Percentiles rank a stretch among this genome's conserved stretches.
phyloP scores from a whole-genome alignment of 2,888 invertebrate genomes.

The Metellina segmentata region DNA sequence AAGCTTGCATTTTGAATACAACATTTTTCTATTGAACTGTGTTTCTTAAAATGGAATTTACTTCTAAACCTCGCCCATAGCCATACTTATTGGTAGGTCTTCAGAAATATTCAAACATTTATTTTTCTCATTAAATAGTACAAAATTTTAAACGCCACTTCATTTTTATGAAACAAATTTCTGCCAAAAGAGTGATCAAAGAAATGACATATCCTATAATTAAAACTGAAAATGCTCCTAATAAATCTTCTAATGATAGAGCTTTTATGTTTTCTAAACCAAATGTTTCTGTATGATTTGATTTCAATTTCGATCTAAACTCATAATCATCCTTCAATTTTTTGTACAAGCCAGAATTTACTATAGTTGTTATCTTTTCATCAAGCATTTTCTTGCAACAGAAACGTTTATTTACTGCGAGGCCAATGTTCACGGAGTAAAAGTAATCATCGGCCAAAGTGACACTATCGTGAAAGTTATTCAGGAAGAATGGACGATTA shows the following conservation, averaged over 20 bases:
- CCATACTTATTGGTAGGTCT: too few relatives aligned
- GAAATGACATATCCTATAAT: neutral
- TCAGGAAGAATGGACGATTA: neutral
- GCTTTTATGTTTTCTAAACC: neutral
- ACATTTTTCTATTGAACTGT: too few relatives aligned
- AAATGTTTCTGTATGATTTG: neutral
- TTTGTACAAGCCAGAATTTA: neutral
- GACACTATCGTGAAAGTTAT: conserved; percentile 2
- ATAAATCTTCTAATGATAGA: neutral
- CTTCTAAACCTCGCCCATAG: too few relatives aligned
- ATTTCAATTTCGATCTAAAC: neutral
- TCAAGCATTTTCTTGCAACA: conserved; percentile 20
- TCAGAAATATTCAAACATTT: too few relatives aligned
- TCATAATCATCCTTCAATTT: neutral
- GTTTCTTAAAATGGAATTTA: too few relatives aligned
- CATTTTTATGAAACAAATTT: neutral
- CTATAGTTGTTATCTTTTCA: neutral
- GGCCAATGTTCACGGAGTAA: neutral
- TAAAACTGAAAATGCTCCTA: neutral
- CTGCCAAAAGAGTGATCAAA: neutral
- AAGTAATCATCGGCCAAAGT: conserved; percentile 11
- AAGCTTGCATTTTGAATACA: too few relatives aligned
- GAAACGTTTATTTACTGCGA: conserved; percentile 26
- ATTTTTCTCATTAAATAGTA: too few relatives aligned
- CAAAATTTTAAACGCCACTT: neutral